Conservation (phyloP, 2,113 vertebrate species). For the Calyptommatus sinebrachiatus region DNA sequence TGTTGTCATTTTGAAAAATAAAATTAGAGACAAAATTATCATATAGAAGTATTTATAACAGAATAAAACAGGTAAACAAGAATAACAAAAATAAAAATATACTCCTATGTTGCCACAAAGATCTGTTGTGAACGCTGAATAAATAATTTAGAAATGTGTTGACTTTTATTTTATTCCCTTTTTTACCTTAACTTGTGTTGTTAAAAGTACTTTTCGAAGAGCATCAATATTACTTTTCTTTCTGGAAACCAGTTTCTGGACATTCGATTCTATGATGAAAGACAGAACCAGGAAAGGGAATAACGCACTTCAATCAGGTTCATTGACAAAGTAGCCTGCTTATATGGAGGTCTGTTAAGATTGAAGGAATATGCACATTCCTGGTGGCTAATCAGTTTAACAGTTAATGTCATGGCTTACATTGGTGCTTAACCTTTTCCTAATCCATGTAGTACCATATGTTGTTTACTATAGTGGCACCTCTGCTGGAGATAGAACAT, state of each 20-base stretch:
- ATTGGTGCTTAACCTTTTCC: too few species aligned
- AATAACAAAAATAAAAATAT: slow-evolving; percentile 20
- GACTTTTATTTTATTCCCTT: background rate
- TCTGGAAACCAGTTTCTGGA: slow-evolving; percentile 78
- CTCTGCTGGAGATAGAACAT: too few species aligned
- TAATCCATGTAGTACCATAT: too few species aligned
- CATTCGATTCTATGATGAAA: slow-evolving; percentile 70
- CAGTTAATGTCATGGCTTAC: too few species aligned
- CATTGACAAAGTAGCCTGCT: too few species aligned
- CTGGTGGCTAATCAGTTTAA: too few species aligned
- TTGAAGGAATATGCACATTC: too few species aligned
- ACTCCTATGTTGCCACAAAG: too few species aligned
- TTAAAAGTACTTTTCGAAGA: slow-evolving; percentile 85
- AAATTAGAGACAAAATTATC: slow-evolving; percentile 45
- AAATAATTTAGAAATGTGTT: slow-evolving; percentile 42
- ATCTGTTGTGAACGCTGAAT: too few species aligned
- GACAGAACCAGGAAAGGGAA: background rate
- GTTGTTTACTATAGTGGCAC: too few species aligned
- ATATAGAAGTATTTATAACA: slow-evolving; percentile 12
- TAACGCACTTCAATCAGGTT: too few species aligned
- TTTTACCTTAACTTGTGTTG: slow-evolving; percentile 89
- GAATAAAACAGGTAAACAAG: background rate
- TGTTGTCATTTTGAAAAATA: slow-evolving; percentile 20
- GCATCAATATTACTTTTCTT: slow-evolving; percentile 75
- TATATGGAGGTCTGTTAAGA: too few species aligned